These are phyloP conservation scores for Mormoops blainvillei DNA, from an alignment of 2,113 vertebrate species.

Conservation along the genomic window DNA sequence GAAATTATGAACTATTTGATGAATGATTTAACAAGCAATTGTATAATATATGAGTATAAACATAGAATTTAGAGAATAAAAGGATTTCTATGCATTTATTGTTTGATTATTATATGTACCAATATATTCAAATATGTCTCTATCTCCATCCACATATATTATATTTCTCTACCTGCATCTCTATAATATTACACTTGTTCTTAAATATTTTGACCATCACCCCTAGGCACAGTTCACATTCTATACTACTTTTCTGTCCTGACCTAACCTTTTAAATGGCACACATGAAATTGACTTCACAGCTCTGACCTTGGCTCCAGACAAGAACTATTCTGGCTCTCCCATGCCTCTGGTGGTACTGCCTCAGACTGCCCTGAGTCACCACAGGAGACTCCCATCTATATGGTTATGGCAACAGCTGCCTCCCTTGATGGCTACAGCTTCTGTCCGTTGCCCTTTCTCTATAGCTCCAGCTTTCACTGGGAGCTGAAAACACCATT, in stretches of 20 bases:
- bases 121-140: not conserved
- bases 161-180: not conserved
- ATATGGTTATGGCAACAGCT: not conserved
- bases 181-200: not conserved
- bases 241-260: conserved; percentile 41
- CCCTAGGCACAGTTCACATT: not conserved
- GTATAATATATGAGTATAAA: not conserved
- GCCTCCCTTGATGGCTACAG: not conserved
- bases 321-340: conserved; percentile 7
- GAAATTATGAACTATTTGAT: not conserved
- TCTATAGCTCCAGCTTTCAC: not conserved
- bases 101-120: not conserved
- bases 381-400: not conserved
- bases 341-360: not conserved
- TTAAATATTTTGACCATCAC: conserved; percentile 6
- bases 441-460: not conserved
- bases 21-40: not conserved
- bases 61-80: not conserved
- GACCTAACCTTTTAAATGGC: conserved; percentile 56
- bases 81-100: not conserved
- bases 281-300: conserved; percentile 48
- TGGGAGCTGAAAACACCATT: not conserved
- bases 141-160: not conserved
- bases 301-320: conserved; percentile 7
- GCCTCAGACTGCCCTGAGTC: not conserved